A percentile compares a stretch with the other conserved stretches of the same genome.
phyloP scores from a whole-genome alignment of 2,797 vertebrate species.

The Pteronotus mesoamericanus region DNA sequence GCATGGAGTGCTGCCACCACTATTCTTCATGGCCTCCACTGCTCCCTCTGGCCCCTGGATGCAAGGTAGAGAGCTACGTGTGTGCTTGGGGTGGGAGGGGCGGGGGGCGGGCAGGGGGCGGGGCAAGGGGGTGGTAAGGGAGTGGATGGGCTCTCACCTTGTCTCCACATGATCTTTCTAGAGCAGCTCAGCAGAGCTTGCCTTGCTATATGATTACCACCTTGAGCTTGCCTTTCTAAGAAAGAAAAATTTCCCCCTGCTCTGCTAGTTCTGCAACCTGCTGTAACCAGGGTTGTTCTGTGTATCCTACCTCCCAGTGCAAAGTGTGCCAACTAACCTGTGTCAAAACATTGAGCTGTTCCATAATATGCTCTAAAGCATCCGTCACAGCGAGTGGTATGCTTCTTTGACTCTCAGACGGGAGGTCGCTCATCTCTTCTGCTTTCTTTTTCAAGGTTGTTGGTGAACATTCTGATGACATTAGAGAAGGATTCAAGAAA shows the following conservation, averaged over 20 bases:
- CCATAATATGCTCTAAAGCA: slow-evolving; percentile 89
- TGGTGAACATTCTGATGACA: slow-evolving; percentile 38
- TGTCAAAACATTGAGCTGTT: slow-evolving; percentile 91
- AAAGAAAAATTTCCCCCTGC: not conserved
- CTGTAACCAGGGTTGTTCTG: not conserved
- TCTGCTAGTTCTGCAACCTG: not conserved
- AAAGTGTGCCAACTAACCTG: slow-evolving; percentile 81
- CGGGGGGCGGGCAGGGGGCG: no score
- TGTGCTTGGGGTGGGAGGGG: no score
- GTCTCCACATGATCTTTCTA: not conserved
- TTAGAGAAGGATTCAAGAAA: slow-evolving; percentile 59
- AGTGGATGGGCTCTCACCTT: not conserved
- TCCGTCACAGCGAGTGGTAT: slow-evolving; percentile 80
- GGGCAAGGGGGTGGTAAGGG: not conserved
- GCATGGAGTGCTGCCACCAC: not conserved
- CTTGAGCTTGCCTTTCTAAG: not conserved
- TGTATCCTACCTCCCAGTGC: not conserved
- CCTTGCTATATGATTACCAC: not conserved
- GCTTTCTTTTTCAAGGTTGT: slow-evolving; percentile 70
- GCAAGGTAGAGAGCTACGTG: not conserved
- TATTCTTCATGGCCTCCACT: not conserved
- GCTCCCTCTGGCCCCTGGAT: not conserved
- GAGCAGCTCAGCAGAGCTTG: not conserved
- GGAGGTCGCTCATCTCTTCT: slow-evolving; percentile 59
- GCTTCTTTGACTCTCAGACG: slow-evolving; percentile 73